Evolutionary conservation across 2,797 vertebrate species (phyloP).

Genomic region (Amazonetta brasiliensis): DNA sequence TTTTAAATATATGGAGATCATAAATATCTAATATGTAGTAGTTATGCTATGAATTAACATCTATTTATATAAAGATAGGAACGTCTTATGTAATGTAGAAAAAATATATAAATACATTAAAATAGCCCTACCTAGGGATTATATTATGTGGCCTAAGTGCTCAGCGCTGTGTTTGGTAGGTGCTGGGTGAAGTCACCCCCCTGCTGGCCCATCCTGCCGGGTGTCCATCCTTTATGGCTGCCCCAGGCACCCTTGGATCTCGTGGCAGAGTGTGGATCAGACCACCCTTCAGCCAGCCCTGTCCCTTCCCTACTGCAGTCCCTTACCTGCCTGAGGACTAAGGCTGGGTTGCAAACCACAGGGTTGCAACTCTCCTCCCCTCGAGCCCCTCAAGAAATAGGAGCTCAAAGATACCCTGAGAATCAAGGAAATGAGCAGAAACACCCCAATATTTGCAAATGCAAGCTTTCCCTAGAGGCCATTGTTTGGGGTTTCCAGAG

Average conservation of each 20-base stretch:
- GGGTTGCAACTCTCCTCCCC: too few relatives aligned
- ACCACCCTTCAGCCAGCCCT: not conserved
- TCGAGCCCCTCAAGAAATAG: accelerated
- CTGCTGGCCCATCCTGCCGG: not conserved
- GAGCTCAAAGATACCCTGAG: not conserved
- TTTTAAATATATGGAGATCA: not conserved
- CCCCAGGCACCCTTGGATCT: accelerated
- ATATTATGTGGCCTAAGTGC: not conserved
- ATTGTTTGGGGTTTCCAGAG: not conserved
- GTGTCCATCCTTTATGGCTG: not conserved
- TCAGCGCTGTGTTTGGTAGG: not conserved
- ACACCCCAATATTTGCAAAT: not conserved
- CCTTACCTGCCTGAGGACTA: not conserved
- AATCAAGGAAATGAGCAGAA: not conserved
- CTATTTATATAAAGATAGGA: not conserved
- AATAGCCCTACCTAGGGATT: not conserved
- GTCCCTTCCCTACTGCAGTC: not conserved
- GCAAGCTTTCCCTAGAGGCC: not conserved
- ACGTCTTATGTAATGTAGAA: not conserved
- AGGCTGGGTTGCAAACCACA: not conserved
- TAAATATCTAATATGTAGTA: not conserved
- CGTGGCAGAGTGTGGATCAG: accelerated
- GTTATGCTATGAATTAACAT: not conserved
- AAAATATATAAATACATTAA: not conserved
- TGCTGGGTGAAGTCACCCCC: accelerated